Evolutionary conservation across 1,140 invertebrate genomes (phyloP).

Genomic region (Macrosteles quadrilineatus): DNA sequence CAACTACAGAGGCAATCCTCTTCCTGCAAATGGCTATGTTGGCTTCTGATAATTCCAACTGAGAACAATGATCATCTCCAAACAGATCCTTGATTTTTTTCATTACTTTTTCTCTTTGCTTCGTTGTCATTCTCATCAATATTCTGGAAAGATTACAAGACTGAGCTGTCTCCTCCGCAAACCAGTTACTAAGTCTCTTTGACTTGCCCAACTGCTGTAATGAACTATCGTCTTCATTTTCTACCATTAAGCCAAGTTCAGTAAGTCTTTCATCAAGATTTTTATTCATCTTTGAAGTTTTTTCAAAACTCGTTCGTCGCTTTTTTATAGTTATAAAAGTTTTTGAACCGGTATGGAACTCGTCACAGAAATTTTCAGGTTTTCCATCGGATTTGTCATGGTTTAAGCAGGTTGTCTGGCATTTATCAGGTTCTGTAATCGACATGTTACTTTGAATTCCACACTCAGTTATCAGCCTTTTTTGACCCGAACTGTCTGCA

Average conservation of each 20-base stretch:
- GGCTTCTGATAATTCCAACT: neutral
- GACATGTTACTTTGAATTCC: no score
- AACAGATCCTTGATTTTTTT: conserved; percentile 8
- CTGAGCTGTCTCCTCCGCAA: conserved; percentile 5
- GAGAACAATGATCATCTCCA: neutral
- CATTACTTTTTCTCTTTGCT: neutral
- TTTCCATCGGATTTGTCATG: no score
- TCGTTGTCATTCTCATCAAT: neutral
- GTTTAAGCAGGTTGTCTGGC: no score
- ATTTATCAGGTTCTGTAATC: no score
- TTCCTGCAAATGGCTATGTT: conserved; percentile 20
- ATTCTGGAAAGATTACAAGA: conserved; percentile 15
- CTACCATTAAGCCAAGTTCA: neutral
- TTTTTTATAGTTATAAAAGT: neutral
- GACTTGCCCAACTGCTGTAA: neutral
- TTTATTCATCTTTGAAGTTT: neutral
- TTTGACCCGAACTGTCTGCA: no score
- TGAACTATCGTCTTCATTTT: neutral
- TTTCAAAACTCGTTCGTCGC: no score
- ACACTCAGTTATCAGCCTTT: no score
- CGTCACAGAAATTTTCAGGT: no score
- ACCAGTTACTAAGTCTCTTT: conserved; percentile 1
- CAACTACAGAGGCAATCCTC: conserved; percentile 14
- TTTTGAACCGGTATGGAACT: neutral
- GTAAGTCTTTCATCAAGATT: neutral